Percentiles rank a stretch among this genome's conserved stretches.
These are phyloP conservation scores for Spilosoma lubricipeda DNA, from an alignment of 2,888 invertebrate species.

Conservation along the genomic window DNA sequence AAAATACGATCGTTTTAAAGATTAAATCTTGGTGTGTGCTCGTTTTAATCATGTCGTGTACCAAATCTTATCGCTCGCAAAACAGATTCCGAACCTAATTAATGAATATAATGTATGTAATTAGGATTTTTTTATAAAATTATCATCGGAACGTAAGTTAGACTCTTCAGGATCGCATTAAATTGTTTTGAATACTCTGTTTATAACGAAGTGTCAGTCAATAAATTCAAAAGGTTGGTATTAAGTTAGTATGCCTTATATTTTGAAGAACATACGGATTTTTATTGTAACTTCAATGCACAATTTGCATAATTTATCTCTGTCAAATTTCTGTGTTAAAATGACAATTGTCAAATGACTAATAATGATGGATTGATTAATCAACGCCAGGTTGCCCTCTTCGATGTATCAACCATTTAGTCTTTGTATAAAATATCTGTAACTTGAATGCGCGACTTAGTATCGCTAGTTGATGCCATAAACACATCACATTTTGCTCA, in stretches of 20 bases:
- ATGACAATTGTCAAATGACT: neutral
- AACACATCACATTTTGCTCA: conserved; percentile 78
- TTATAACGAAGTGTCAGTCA: neutral
- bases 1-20: neutral
- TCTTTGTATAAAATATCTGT: conserved; percentile 47
- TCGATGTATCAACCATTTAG: conserved; percentile 38
- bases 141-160: neutral
- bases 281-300: too few species aligned
- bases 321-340: neutral
- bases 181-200: neutral
- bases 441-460: conserved; percentile 65
- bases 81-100: too few species aligned
- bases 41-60: neutral
- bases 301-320: too few species aligned
- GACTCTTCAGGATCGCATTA: neutral
- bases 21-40: neutral
- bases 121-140: neutral
- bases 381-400: neutral
- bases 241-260: too few species aligned
- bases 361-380: neutral
- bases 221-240: too few species aligned
- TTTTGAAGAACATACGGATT: too few species aligned
- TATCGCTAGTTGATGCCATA: conserved; percentile 81
- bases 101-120: neutral
- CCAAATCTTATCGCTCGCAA: neutral